Conservation (phyloP, 2,888 invertebrate genomes). For the Cinara cedri region DNA sequence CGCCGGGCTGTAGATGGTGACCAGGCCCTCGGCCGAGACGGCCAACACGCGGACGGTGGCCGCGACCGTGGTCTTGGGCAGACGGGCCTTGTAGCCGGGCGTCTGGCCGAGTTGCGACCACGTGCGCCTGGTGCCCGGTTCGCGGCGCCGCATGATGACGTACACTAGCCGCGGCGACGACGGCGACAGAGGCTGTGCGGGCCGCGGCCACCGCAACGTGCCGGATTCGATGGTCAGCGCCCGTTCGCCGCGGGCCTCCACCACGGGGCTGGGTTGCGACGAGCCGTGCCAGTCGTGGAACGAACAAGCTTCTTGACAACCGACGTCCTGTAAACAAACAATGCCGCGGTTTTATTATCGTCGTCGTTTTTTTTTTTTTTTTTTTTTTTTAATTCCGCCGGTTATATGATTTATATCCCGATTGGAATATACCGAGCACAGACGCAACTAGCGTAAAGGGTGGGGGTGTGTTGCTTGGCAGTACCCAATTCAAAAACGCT, state of each 20-base stretch:
- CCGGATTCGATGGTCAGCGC: slow-evolving; percentile 71
- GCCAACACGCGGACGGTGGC: slow-evolving; percentile 73
- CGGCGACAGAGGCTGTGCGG: slow-evolving; percentile 63
- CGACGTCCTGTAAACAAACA: slow-evolving; percentile 70
- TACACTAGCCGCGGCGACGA: slow-evolving; percentile 67
- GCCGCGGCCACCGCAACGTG: slow-evolving; percentile 72
- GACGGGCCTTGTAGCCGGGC: slow-evolving; percentile 70
- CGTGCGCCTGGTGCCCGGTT: slow-evolving; percentile 60
- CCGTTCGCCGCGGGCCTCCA: slow-evolving; percentile 74
- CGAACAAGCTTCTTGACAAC: slow-evolving; percentile 75
- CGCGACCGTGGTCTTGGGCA: slow-evolving; percentile 69
- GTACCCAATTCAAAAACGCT: too few relatives aligned
- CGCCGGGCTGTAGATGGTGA: slow-evolving; percentile 73
- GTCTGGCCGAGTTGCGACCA: slow-evolving; percentile 66
- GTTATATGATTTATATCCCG: too few relatives aligned
- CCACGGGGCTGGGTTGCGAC: slow-evolving; percentile 72
- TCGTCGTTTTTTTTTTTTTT: too few relatives aligned
- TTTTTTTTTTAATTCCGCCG: too few relatives aligned
- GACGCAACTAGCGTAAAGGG: too few relatives aligned
- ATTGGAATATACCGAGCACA: too few relatives aligned
- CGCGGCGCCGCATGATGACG: slow-evolving; percentile 73
- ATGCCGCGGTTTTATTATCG: too few relatives aligned
- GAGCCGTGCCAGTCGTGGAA: slow-evolving; percentile 71
- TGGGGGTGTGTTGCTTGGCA: too few relatives aligned
- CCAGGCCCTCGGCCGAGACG: slow-evolving; percentile 73